Base-by-base conservation (phyloP, 2,113 vertebrate species). In the Perccottus glenii region DNA sequence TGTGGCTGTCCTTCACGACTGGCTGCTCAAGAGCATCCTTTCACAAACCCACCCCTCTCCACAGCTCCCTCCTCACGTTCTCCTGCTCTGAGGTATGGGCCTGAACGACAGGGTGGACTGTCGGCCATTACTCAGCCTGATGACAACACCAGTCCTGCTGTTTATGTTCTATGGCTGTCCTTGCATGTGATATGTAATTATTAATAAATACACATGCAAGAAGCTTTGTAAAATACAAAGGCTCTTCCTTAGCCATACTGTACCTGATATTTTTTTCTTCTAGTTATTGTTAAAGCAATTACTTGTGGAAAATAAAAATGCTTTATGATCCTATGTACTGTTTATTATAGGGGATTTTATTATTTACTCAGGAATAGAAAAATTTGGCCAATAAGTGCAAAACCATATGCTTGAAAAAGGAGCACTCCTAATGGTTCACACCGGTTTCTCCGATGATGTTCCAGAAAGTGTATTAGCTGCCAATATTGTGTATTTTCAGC, bases 1-100 rank as follows among this genome's bases (percentile, higher is more conserved):
- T 90, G 85, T 3, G 87, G 85, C 87, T 82, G 93, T 93, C 95
- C 95, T 98, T 99, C 96, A 98, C 84, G 75, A 94, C 87, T 95
- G 94, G 71, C 92, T 94, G 95, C 93, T 76, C 91, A 82, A 90
- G 89, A 91, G 82, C 82, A 93, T 94, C 67, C 83, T 90, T 89
- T 87, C 70, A 84, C 78, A 60, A 15, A 10, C 77, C 59, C 71
- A 75, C 84, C 61, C 16, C 53, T 51, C 73, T 72, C 57, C 64
- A 70, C 48, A 9, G 70, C 70, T 78, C 74, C 71, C 70, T 33
- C 27, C 75, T 66, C 62, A 59, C 81, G 58, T 75, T 84, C 79
- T 64, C 74, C 53, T 44, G 36, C 70, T 85, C 68, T 85, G 75
- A 86, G 69, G 68, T 81, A 82, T 81, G 70, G 81, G 70, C 75